These are phyloP conservation scores for Hippocampus abdominalis DNA, from an alignment of 2,113 vertebrate genomes.

Conservation along the genomic window DNA sequence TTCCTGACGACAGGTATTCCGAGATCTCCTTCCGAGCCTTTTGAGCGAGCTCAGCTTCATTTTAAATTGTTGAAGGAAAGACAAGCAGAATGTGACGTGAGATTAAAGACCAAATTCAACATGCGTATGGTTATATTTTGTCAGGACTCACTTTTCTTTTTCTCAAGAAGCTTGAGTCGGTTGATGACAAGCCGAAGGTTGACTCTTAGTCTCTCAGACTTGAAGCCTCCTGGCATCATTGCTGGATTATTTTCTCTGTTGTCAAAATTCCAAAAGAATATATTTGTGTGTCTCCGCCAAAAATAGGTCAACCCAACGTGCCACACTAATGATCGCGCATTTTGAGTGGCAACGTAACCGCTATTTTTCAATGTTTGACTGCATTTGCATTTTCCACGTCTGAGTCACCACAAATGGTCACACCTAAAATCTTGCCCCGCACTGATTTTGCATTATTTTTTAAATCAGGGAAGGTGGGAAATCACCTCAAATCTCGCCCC, in stretches of 20 bases:
- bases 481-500: too few species aligned
- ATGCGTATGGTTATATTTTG: neutral
- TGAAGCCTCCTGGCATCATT: constrained; percentile 93
- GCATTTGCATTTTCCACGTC: too few species aligned
- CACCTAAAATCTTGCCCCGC: too few species aligned
- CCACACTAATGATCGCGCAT: too few species aligned
- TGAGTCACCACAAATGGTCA: too few species aligned
- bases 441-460: too few species aligned
- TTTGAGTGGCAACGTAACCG: too few species aligned
- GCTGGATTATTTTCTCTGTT: constrained; percentile 18
- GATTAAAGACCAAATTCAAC: neutral
- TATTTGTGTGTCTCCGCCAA: too few species aligned
- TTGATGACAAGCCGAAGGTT: constrained; percentile 96
- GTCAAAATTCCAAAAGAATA: neutral
- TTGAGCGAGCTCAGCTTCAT: constrained; percentile 90
- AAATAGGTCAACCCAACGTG: too few species aligned
- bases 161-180: constrained; percentile 94
- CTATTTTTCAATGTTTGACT: too few species aligned
- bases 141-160: constrained; percentile 94
- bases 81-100: neutral
- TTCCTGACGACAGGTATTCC: constrained; percentile 91
- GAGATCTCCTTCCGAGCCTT: constrained; percentile 98
- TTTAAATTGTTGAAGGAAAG: neutral
- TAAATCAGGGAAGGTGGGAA: too few species aligned
- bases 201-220: constrained; percentile 89